phyloP scores from a whole-genome alignment of 1,140 invertebrate species.

The Drosophila equinoxialis region DNA sequence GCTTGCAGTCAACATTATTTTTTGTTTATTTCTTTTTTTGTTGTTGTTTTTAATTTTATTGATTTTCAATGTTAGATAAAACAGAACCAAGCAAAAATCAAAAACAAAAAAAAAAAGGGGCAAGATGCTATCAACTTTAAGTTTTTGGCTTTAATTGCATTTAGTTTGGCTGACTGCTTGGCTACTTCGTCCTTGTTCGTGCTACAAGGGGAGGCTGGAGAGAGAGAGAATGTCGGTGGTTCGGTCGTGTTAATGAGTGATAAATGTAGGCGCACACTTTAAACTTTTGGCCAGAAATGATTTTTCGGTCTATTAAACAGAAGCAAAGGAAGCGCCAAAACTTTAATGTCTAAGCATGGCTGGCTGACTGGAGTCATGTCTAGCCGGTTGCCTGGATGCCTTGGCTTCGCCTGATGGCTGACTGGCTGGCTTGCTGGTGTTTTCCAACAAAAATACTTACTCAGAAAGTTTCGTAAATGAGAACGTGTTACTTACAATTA shows the following conservation, averaged over 20 bases:
- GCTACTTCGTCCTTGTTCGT: slow-evolving; percentile 11
- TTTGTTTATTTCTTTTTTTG: slow-evolving; percentile 39
- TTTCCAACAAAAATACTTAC: slow-evolving; percentile 62
- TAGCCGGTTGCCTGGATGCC: slow-evolving; percentile 36
- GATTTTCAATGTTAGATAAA: slow-evolving; percentile 63
- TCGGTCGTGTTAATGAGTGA: slow-evolving; percentile 64
- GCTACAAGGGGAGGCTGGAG: slow-evolving; percentile 3
- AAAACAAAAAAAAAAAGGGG: neutral
- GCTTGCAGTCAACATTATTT: slow-evolving; percentile 37
- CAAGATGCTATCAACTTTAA: slow-evolving; percentile 50
- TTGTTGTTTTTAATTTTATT: slow-evolving; percentile 77
- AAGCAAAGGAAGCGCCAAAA: slow-evolving; percentile 45
- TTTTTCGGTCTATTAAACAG: slow-evolving; percentile 71
- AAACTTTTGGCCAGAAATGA: slow-evolving; percentile 64
- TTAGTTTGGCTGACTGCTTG: neutral
- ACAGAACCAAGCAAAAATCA: neutral
- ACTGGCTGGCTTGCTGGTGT: slow-evolving; percentile 24
- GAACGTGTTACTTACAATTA: slow-evolving; percentile 79
- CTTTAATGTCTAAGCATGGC: slow-evolving; percentile 76
- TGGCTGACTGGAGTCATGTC: slow-evolving; percentile 53
- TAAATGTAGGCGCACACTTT: slow-evolving; percentile 59
- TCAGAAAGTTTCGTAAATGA: slow-evolving; percentile 72
- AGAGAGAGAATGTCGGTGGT: no score
- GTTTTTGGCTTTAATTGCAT: slow-evolving; percentile 61
- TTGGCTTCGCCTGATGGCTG: slow-evolving; percentile 22